Percentiles rank a stretch among this genome's conserved stretches.
Conservation (phyloP, 2,888 invertebrate species). For the Hemistola chrysoprasaria region DNA sequence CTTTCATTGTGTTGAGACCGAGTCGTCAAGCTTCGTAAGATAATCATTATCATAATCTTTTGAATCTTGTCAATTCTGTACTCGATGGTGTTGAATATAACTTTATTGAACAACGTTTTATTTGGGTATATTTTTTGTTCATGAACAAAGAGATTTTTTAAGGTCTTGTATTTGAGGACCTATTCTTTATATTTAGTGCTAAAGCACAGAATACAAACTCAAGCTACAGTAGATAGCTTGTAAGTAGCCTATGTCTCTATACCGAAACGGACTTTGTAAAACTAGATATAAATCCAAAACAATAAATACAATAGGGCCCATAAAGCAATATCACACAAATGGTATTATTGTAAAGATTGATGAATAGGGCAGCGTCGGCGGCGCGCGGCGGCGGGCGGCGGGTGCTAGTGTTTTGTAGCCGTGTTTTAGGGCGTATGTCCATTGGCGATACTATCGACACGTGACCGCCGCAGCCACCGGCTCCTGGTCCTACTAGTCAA, state of each 20-base stretch:
- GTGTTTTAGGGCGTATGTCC: constrained; percentile 12
- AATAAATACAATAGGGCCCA: no score
- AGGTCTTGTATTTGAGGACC: no score
- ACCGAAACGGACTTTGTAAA: no score
- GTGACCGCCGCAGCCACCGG: constrained; percentile 8
- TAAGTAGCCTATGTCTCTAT: no score
- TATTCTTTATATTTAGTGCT: no score
- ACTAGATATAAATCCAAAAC: no score
- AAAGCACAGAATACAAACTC: no score
- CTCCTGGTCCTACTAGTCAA: constrained; percentile 1
- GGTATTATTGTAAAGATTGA: constrained; percentile 7
- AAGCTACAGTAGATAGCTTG: no score
- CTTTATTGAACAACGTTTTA: not conserved
- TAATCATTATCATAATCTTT: constrained; percentile 35
- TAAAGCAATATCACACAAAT: not conserved
- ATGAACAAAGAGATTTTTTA: no score
- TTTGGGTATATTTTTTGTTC: no score
- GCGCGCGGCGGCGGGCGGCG: no score
- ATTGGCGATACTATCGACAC: constrained; percentile 16
- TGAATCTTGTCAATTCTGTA: constrained; percentile 23
- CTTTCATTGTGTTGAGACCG: constrained; percentile 33
- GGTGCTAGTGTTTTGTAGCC: constrained; percentile 11
- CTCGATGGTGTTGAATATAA: not conserved
- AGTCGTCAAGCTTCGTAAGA: constrained; percentile 31
- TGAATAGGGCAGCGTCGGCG: not conserved